Base-by-base conservation (phyloP, 1,140 invertebrate species). In the Solenopsis invicta region DNA sequence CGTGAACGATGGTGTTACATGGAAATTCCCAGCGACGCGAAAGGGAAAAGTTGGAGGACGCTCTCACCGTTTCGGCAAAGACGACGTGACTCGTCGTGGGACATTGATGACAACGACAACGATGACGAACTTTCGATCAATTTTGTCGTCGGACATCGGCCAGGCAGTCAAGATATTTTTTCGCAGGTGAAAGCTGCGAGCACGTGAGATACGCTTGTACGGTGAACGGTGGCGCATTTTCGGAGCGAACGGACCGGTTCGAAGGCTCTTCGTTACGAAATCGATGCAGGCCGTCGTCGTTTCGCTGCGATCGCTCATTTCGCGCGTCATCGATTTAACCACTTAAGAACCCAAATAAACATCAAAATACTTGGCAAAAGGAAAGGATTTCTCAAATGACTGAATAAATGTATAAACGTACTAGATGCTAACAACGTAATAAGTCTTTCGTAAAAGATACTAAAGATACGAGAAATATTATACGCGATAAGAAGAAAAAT, bases 171-270 rank as follows among this genome's bases (percentile, higher is more conserved):
- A 21, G 52, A 81, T 82, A 91, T 88, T 93, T 92, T 87, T 93
- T 92, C 52, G 81, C 87, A 91, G 87, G 93, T 93, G 93, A 93
- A 94, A 93, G 93, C 90, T 59, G 54, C 2, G 88, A n/a, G 78
- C 89, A 89, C 87, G 85, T 71, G 82, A 88, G 78, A 67, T 59
- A 85, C n/a, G 50, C 86, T 50, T 66, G 76, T 82, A 45, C 52
- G 77, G 75, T 86, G 85, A 81, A 78, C 77, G 86, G 87, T 86
- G 77, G 56, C 86, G 67, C 90, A 85, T 90, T 91, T 92, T 89
- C 90, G 82, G 89, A 93, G 92, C 93, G 91, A 92, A 88, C 89
- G 89, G 90, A 93, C 90, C 90, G 91, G 93, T 92, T 94, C 90
- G 86, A 90, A 92, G 92, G 90, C 86, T 92, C 81, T 71, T 77